Conservation (phyloP, 2,888 invertebrate genomes). For the Eustalomyia histrio region DNA sequence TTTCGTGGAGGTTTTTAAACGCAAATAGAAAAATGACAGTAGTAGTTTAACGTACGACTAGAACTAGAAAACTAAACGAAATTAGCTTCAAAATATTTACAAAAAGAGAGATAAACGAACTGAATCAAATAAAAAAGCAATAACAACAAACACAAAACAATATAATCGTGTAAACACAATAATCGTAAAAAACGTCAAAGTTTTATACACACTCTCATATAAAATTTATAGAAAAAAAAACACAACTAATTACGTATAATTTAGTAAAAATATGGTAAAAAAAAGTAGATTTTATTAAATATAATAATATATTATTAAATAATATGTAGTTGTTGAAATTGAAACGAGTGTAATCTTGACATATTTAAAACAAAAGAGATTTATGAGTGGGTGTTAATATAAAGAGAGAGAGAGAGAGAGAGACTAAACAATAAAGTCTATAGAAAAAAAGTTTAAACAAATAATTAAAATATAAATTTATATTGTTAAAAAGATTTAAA, state of each 20-base stretch:
- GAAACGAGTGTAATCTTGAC: not conserved
- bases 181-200: conserved; percentile 15
- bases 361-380: not conserved
- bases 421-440: not conserved
- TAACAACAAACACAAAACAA: conserved; percentile 41
- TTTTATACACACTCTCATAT: not conserved
- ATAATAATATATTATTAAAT: not conserved
- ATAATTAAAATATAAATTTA: not conserved
- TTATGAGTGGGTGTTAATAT: not conserved
- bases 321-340: not conserved
- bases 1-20: conserved; percentile 12
- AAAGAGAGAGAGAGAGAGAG: not conserved
- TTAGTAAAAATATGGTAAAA: not conserved
- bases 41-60: conserved; percentile 70
- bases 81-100: conserved; percentile 72
- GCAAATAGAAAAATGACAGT: conserved; percentile 17
- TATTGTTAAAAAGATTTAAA: too few relatives aligned
- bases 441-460: not conserved
- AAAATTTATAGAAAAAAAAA: not conserved
- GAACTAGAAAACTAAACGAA: conserved; percentile 77
- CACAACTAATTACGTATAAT: not conserved
- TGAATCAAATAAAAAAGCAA: conserved; percentile 16
- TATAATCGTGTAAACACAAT: conserved; percentile 7
- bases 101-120: conserved; percentile 41
- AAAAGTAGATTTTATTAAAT: not conserved